Percentiles rank a stretch among this genome's conserved stretches.
phyloP scores from a whole-genome alignment of 2,797 vertebrate species.

The Micromesistius poutassou region DNA sequence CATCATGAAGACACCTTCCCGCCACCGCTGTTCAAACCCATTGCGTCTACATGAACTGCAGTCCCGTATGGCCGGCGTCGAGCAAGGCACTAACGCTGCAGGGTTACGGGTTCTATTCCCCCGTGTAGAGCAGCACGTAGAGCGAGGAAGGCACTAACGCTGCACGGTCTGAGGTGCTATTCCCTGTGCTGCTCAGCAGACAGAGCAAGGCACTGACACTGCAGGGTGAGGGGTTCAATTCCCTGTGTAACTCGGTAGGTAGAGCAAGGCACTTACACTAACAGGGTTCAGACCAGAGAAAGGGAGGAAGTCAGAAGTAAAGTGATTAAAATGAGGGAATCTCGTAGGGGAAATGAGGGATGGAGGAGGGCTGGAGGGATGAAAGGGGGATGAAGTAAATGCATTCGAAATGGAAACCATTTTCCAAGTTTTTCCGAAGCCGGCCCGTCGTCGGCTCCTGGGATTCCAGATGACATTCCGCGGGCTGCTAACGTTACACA shows the following conservation, averaged over 20 bases:
- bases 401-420: conserved; percentile 8
- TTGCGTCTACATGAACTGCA: no score
- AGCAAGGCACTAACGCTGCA: no score
- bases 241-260: not conserved
- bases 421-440: conserved; percentile 7
- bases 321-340: not conserved
- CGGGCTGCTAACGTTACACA: conserved; percentile 27
- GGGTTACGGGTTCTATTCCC: no score
- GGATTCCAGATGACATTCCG: conserved; percentile 26
- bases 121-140: no score
- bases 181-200: no score
- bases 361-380: not conserved
- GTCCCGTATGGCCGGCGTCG: not conserved
- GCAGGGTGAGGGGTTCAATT: conserved; percentile 39
- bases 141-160: no score
- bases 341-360: not conserved
- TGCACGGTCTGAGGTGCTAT: no score
- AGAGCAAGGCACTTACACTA: conserved; percentile 29
- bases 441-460: not conserved
- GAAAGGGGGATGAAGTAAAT: conserved; percentile 10
- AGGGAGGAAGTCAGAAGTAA: conserved; percentile 9
- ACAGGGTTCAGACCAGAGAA: conserved; percentile 34
- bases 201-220: no score
- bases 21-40: no score
- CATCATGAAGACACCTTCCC: no score